A percentile compares a stretch with the other conserved stretches of the same genome.
phyloP scores from a whole-genome alignment of 2,113 vertebrate species.

The Eptatretus burgeri region DNA sequence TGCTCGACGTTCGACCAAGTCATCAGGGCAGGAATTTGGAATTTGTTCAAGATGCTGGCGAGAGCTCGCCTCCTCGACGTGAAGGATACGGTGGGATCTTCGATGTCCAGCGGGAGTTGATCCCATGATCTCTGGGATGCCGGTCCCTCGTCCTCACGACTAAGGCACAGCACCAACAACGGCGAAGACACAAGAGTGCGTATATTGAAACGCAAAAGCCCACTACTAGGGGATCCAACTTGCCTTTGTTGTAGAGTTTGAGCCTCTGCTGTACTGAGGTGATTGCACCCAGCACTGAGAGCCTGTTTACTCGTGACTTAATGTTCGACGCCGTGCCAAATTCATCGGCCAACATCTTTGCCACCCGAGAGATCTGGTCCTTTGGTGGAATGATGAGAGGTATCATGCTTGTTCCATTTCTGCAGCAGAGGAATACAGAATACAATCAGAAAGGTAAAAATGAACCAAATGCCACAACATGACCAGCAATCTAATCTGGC shows the following conservation, averaged over 20 bases:
- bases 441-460: slow-evolving; percentile 1
- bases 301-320: slow-evolving; percentile 90
- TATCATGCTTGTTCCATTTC: slow-evolving; percentile 99
- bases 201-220: no score
- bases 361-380: slow-evolving; percentile 98
- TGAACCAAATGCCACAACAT: background rate
- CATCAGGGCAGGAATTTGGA: no score
- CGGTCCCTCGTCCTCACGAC: no score
- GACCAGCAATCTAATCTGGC: background rate
- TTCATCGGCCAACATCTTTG: slow-evolving; percentile 97
- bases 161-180: no score
- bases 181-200: no score
- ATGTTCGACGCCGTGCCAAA: slow-evolving; percentile 98
- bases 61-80: no score
- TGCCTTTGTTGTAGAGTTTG: slow-evolving; percentile 99
- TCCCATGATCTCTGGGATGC: no score
- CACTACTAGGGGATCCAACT: slow-evolving; percentile 8
- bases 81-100: no score
- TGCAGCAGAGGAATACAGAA: slow-evolving; percentile 13
- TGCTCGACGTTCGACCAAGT: no score
- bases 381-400: slow-evolving; percentile 98
- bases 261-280: slow-evolving; percentile 98
- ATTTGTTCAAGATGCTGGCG: no score
- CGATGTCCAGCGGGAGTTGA: no score
- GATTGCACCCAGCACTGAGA: slow-evolving; percentile 94